A percentile compares a stretch with the other conserved stretches of the same genome.
Evolutionary conservation across 2,113 vertebrate genomes (phyloP).

Genomic region (Aptenodytes patagonicus): DNA sequence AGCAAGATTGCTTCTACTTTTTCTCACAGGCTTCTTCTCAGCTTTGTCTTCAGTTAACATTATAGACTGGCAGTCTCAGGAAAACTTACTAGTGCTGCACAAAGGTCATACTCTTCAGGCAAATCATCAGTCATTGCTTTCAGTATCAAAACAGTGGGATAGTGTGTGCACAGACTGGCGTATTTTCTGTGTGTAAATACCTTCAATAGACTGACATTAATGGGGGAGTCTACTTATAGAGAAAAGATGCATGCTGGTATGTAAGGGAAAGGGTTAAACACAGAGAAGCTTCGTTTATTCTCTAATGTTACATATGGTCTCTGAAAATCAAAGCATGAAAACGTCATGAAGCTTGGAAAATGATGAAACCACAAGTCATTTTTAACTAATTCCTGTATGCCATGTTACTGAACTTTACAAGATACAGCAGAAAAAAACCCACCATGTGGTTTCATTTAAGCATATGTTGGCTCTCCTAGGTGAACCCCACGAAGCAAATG

Average conservation of each 20-base stretch:
- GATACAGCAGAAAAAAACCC: background rate
- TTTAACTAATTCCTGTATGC: slow-evolving; percentile 45
- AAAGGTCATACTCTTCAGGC: background rate
- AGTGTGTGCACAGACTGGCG: too few species aligned
- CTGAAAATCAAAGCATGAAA: slow-evolving; percentile 19
- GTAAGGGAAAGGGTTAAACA: background rate
- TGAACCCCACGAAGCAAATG: background rate
- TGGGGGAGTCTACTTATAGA: background rate
- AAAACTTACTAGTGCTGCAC: background rate
- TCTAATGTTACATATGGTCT: background rate
- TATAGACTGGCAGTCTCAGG: background rate
- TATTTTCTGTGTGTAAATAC: background rate
- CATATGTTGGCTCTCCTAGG: background rate
- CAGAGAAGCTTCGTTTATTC: background rate
- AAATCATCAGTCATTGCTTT: background rate
- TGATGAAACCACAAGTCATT: slow-evolving; percentile 27
- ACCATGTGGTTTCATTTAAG: slow-evolving; percentile 50
- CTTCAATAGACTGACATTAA: background rate
- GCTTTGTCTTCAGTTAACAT: background rate
- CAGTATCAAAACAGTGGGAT: background rate
- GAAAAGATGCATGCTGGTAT: background rate
- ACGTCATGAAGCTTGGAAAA: slow-evolving; percentile 9
- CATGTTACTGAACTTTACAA: slow-evolving; percentile 41
- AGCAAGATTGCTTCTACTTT: background rate
- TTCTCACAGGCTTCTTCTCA: background rate